Base-by-base conservation (phyloP, 2,888 invertebrate genomes). In the Ormia ochracea region DNA sequence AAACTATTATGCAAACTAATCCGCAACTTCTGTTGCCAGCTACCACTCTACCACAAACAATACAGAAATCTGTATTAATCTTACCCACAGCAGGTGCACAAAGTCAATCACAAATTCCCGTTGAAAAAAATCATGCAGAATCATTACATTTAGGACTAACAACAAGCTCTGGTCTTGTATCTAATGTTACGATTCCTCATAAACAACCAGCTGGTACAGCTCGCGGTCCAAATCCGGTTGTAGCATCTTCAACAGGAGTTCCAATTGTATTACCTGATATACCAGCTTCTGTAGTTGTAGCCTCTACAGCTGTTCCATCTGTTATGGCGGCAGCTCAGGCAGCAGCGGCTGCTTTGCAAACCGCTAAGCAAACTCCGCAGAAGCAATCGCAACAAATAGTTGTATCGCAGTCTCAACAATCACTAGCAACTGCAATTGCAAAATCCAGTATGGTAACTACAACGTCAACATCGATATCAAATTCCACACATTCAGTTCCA, bases 251-350 rank as follows among this genome's bases (percentile, higher is more conserved):
- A n/a, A 59, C 82, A 9, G 84, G 85, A 6, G 87, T 87, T 14
- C 87, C 87, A 12, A 86, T 87, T 63, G 82, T 84, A 28, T 72
- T 87, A 43, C 87, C 87, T 4, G 87, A 87, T 21, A 87, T 87
- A 36, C 88, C 86, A 12, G 86, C 84, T 9, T 87, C 86, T 0
- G 86, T 87, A 41, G 86, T 87, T 23, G 84, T 86, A 19, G 86
- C 86, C 3, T 82, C 84, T 7, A 83, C 82, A 41, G 84, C 84
- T 0, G 82, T 84, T 19, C 83, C 84, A 17, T 83, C 84, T 0
- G 82, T 84, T 9, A 81, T 83, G 23, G 83, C 84, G 4, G 84
- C 83, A 9, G 84, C 83, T 14, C 82, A 83, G 41, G 83, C 84
- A 7, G 83, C 84, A 2, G 82, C 83, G 2, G 83, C 82, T 10